Conservation (phyloP, 2,113 vertebrate genomes). For the Grammomys surdaster region DNA sequence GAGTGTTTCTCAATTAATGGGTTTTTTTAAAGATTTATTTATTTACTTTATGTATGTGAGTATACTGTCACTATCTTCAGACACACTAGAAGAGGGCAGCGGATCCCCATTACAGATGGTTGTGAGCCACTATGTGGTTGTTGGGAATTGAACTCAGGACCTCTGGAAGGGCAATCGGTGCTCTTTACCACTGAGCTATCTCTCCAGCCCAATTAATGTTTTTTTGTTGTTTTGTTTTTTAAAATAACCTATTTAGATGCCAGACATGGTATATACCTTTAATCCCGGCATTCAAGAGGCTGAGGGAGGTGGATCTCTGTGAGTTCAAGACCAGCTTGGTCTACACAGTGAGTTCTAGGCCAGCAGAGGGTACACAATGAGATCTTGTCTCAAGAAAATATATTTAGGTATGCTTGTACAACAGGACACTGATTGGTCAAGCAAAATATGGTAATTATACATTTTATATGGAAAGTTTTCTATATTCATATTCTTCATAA, state of each 20-base stretch:
- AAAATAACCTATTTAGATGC: not conserved
- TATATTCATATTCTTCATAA: not conserved
- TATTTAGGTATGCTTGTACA: not conserved
- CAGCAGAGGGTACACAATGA: not conserved
- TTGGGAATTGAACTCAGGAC: too few relatives aligned
- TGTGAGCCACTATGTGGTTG: too few relatives aligned
- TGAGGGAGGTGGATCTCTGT: not conserved
- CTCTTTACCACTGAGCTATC: too few relatives aligned
- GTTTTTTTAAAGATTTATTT: not conserved
- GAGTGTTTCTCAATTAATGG: not conserved
- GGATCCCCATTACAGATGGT: too few relatives aligned
- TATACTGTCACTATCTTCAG: too few relatives aligned
- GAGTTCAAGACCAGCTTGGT: not conserved
- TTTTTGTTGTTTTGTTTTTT: not conserved
- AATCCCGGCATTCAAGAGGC: not conserved
- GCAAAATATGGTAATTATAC: not conserved
- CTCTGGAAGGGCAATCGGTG: too few relatives aligned
- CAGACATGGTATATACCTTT: not conserved
- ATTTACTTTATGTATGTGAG: too few relatives aligned
- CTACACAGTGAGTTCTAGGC: not conserved
- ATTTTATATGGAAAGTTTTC: not conserved
- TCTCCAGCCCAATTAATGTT: too few relatives aligned
- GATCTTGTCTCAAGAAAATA: not conserved
- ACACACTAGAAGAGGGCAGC: too few relatives aligned
- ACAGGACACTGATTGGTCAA: not conserved